Conservation (phyloP, 2,888 invertebrate species). For the Lampropteryx suffumata region DNA sequence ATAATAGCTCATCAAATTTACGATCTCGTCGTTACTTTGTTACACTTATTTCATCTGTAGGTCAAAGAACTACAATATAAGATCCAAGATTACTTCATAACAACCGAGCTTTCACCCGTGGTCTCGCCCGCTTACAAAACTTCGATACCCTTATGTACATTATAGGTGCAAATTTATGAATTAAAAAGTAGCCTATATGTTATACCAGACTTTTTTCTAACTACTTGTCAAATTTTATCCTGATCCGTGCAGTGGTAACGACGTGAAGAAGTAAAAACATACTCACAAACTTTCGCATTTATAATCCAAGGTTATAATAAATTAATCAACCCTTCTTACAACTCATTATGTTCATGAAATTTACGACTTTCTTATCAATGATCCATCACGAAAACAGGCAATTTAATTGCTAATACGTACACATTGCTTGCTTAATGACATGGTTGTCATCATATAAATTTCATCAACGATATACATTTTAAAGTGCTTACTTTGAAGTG, state of each 20-base stretch:
- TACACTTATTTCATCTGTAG: constrained; percentile 10
- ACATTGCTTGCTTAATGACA: constrained; percentile 29
- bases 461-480: constrained; percentile 2
- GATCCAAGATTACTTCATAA: constrained; percentile 12
- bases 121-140: no score
- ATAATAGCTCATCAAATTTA: constrained; percentile 12
- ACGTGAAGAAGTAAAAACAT: no score
- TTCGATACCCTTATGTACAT: no score
- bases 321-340: constrained; percentile 11
- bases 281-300: no score
- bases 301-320: constrained; percentile 6
- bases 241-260: no score
- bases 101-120: no score
- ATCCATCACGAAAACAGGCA: constrained; percentile 20
- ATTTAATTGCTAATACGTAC: constrained; percentile 29
- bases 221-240: no score
- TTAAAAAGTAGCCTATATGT: no score
- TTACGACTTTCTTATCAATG: constrained; percentile 20
- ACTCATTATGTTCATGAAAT: constrained; percentile 14
- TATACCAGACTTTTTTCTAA: no score
- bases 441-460: constrained; percentile 27
- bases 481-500: no score
- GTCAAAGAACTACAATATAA: constrained; percentile 10
- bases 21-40: constrained; percentile 4
- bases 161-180: no score